These are phyloP conservation scores for Psittacula derbiana DNA, from an alignment of 2,797 vertebrate genomes.

Conservation along the genomic window DNA sequence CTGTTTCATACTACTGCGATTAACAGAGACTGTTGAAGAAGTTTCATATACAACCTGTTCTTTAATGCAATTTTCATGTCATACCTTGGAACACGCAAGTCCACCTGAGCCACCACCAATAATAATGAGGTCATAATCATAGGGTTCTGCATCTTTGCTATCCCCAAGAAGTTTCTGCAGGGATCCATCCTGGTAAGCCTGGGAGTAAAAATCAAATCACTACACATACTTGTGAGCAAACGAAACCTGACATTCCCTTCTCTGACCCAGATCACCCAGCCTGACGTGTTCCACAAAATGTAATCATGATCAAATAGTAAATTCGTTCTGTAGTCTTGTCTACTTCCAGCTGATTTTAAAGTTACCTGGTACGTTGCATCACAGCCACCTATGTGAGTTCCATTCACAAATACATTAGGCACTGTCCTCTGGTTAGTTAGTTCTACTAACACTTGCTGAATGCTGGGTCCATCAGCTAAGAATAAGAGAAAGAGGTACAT, in stretches of 20 bases:
- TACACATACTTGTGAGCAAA: not conserved
- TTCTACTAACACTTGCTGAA: slow-evolving; percentile 87
- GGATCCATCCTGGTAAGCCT: slow-evolving; percentile 89
- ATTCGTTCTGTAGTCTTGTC: not conserved
- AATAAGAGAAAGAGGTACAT: not conserved
- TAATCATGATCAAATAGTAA: not conserved
- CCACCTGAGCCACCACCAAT: slow-evolving; percentile 96
- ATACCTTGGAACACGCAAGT: slow-evolving; percentile 94
- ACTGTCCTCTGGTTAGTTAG: slow-evolving; percentile 93
- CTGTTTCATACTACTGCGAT: not conserved
- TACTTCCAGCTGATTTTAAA: not conserved
- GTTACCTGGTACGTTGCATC: slow-evolving; percentile 89
- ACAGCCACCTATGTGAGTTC: slow-evolving; percentile 91
- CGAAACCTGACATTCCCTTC: not conserved
- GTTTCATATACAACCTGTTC: not conserved
- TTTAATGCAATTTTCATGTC: not conserved
- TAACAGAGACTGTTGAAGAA: not conserved
- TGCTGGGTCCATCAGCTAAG: slow-evolving; percentile 82
- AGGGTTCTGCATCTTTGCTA: slow-evolving; percentile 62
- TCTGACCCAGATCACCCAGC: not conserved
- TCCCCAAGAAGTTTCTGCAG: slow-evolving; percentile 85
- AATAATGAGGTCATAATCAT: slow-evolving; percentile 94
- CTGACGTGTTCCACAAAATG: not conserved
- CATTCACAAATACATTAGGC: slow-evolving; percentile 94
- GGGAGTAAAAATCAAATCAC: slow-evolving; percentile 20